Evolutionary conservation across 2,797 vertebrate species (phyloP), one percentile per base, ranked within the genome.

Genomic region (Miichthys miiuy): DNA sequence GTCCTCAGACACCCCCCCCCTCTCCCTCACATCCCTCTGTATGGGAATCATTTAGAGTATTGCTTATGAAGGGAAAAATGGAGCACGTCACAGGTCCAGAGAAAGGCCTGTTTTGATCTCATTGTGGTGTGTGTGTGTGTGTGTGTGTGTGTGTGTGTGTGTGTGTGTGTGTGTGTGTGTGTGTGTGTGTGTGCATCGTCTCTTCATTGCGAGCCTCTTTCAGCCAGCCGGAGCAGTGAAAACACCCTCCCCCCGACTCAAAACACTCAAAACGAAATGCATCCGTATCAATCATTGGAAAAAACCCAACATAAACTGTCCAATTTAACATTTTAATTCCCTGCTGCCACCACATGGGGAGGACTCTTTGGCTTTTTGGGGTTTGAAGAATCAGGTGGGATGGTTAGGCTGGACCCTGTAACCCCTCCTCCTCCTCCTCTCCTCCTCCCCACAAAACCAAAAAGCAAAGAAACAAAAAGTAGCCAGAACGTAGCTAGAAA

Each of bases 41-140:
- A 47, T 73, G 72, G 51, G 77, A 78, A 81, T 80, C 61, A 76
- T 81, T 82, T 65, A 78, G 66, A 71, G 61, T 55, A 58, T 52
- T 80, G 61, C 42, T 67, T 61, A 60, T 60, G 46, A 83, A 88
- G 88, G 86, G 88, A 81, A 85, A 94, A 92, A 93, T 69, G 85
- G 89, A 91, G 87, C 91, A 73, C 65, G 23, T 80, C 81, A 89
- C 81, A 68, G 88, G 71, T 92, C 87, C 81, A 89, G 88, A 94
- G 83, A 90, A 93, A 95, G 95, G 91, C 91, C 94, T 96, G 95
- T 96, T 94, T 92, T 83, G 87, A 89, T 89, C 78, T 92, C 90
- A 90, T 95, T 93, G 92, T 86, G 76, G 55, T 72, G 61, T 80
- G 68, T n/a, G n/a, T n/a, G 27, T 5, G 27, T 27, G 27, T 27